Evolutionary conservation across 2,797 vertebrate species (phyloP).

Genomic region (Lepus townsendii): DNA sequence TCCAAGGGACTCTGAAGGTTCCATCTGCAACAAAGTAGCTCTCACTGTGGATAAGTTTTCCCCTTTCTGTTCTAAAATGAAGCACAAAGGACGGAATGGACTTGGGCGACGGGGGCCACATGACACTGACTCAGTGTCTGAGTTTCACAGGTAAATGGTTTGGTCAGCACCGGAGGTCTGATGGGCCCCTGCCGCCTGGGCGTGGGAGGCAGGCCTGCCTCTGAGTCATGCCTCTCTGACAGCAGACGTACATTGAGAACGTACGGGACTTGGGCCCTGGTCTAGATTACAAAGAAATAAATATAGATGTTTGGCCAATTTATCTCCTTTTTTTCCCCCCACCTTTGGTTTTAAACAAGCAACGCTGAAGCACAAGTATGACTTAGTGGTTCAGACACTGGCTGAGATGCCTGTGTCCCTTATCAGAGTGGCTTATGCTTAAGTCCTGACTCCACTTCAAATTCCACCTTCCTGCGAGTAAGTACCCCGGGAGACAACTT

Average conservation of each 20-base stretch:
- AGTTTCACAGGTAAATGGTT: neutral
- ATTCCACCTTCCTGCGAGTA: too few relatives aligned
- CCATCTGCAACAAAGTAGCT: neutral
- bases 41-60: neutral
- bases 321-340: neutral
- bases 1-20: slow-evolving; percentile 31
- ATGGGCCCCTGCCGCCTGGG: neutral
- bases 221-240: neutral
- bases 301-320: neutral
- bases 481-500: too few relatives aligned
- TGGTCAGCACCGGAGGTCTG: neutral
- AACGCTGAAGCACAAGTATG: too few relatives aligned
- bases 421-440: too few relatives aligned
- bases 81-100: neutral
- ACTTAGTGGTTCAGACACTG: too few relatives aligned
- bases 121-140: neutral
- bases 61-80: slow-evolving; percentile 48
- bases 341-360: slow-evolving; percentile 17
- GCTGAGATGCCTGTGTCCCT: too few relatives aligned
- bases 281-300: slow-evolving; percentile 13
- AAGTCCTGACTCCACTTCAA: too few relatives aligned
- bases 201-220: neutral
- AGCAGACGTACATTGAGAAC: neutral
- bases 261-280: slow-evolving; percentile 12
- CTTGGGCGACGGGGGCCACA: neutral